Evolutionary conservation across 1,140 invertebrate species (phyloP), one percentile per base, ranked within the genome.

Genomic region (Planococcus citri): DNA sequence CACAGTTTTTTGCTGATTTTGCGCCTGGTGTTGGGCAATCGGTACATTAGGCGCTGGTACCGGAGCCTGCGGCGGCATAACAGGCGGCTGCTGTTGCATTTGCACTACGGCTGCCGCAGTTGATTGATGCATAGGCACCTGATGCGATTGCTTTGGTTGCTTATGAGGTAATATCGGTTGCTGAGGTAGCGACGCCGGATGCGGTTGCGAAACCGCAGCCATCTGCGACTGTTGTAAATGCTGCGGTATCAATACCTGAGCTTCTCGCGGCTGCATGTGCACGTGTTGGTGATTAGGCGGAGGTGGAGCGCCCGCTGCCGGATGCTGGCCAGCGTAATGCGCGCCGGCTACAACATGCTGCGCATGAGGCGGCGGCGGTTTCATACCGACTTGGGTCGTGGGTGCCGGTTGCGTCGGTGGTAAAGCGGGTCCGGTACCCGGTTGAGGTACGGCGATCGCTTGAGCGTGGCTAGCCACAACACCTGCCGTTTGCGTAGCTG

Each of bases 1-100:
- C 57, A 60, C 57, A 60, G 57, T 71, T 68, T 78, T 78, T 60
- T 78, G 78, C 72, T 80, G 72, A n/a, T n/a, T n/a, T 20, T n/a
- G 14, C 12, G 69, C 25, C 22, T 69, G 4, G 25, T 61, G 27
- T 17, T 37, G 64, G 29, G 69, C 38, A 60, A 74, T 70, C 12
- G 75, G 75, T 25, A 78, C 78, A 17, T 78, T 76, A n/a, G n/a
- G n/a, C 70, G 80, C 78, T 68, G 78, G 75, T 69, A 79, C 81
- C 69, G 78, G 76, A 4, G 57, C n/a, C 9, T 27, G 21, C 10
- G 60, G 1, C 60, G 60, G 2, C 60, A 14, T 10, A 20, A 22
- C 51, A 4, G 60, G 21, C 12, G 17, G 17, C 57, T 37, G 6
- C 41, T 17, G 10, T 17, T 51, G 41, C 41, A 51, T 51, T 20